These are phyloP conservation scores for Takifugu ocellatus DNA, from an alignment of 2,797 vertebrate genomes.

Conservation along the genomic window DNA sequence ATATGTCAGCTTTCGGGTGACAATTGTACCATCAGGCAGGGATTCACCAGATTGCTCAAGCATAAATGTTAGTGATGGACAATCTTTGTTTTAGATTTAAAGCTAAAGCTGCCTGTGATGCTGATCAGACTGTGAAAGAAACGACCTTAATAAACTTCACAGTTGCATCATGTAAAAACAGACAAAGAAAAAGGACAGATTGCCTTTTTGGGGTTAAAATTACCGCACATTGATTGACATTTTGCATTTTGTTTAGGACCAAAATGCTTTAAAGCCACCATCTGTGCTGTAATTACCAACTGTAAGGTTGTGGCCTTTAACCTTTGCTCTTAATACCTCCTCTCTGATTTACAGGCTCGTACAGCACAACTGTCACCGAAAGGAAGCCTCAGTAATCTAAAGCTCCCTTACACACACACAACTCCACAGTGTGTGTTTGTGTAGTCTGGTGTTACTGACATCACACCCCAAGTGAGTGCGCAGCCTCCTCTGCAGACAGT, in stretches of 20 bases:
- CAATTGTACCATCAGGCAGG: background rate
- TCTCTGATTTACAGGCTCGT: constrained; percentile 3
- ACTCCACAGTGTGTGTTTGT: constrained; percentile 5
- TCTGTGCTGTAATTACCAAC: constrained; percentile 5
- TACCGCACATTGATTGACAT: no score
- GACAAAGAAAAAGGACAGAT: no score
- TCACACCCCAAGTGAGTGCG: constrained; percentile 25
- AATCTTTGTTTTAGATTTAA: background rate
- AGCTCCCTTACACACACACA: background rate
- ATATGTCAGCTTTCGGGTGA: background rate
- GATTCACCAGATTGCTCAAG: background rate
- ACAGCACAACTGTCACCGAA: constrained; percentile 11
- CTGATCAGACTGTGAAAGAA: no score
- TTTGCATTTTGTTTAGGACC: no score
- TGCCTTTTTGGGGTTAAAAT: no score
- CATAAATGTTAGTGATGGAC: background rate
- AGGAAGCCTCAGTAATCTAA: constrained; percentile 14
- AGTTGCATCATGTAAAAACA: no score
- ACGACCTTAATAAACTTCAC: no score
- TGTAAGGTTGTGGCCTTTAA: background rate
- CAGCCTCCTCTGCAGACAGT: constrained; percentile 18
- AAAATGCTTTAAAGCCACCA: no score
- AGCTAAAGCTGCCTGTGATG: constrained; percentile 8
- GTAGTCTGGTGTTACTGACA: constrained; percentile 2
- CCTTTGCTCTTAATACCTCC: constrained; percentile 15